A percentile compares a stretch with the other conserved stretches of the same genome.
These are phyloP conservation scores for Lasioglossum villosulum DNA, from an alignment of 2,888 invertebrate genomes.

Conservation along the genomic window DNA sequence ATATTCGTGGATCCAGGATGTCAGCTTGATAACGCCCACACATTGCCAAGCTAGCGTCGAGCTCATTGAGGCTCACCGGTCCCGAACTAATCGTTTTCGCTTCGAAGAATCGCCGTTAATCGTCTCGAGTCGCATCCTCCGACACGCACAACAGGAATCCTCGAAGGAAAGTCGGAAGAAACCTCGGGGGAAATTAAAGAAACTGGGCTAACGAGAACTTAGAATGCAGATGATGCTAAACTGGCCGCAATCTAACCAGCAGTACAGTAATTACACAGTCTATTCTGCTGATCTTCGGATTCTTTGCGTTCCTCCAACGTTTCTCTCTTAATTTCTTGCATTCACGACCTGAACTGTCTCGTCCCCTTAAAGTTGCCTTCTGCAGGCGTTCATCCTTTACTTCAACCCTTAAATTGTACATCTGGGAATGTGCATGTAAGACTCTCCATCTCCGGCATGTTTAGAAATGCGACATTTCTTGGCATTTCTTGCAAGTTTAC, in stretches of 20 bases:
- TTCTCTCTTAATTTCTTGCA: not conserved
- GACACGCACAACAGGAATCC: not conserved
- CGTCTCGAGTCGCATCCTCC: not conserved
- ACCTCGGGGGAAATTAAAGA: not conserved
- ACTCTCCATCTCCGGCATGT: not conserved
- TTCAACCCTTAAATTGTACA: not conserved
- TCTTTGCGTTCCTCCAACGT: not conserved
- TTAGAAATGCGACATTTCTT: not conserved
- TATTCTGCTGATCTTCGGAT: not conserved
- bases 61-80: not conserved
- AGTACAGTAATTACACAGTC: not conserved
- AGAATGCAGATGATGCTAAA: not conserved
- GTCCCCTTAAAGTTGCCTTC: not conserved
- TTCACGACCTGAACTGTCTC: not conserved
- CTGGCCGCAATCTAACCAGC: not conserved
- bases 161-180: not conserved
- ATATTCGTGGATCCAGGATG: not conserved
- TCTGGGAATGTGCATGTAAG: not conserved
- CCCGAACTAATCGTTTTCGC: not conserved
- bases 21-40: not conserved
- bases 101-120: not conserved
- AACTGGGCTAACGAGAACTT: conserved; percentile 1
- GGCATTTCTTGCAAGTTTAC: not conserved
- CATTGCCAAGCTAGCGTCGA: not conserved
- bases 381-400: not conserved